phyloP scores from a whole-genome alignment of 2,113 vertebrate genomes.

The Emydura subglobosa region DNA sequence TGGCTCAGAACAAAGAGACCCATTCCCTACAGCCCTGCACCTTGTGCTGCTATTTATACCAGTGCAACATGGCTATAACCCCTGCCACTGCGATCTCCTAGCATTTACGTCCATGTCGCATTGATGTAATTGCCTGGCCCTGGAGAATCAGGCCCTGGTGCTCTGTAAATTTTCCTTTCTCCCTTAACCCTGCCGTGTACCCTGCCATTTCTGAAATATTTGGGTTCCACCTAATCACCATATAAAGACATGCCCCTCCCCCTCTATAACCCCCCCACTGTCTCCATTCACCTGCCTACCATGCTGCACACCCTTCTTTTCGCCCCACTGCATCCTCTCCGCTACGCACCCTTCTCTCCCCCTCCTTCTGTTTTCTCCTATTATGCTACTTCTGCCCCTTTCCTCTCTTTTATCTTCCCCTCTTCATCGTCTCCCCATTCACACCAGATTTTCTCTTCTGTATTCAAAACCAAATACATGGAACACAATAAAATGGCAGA shows the following conservation, averaged over 20 bases:
- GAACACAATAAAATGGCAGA: neutral
- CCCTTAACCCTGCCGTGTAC: neutral
- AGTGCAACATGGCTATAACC: neutral
- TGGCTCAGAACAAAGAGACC: neutral
- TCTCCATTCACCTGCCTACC: neutral
- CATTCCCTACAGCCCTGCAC: neutral
- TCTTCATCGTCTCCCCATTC: neutral
- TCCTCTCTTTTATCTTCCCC: neutral
- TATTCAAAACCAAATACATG: neutral
- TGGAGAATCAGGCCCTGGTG: neutral
- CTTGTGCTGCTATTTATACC: neutral
- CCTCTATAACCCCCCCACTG: accelerated
- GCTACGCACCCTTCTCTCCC: neutral
- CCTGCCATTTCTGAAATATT: neutral
- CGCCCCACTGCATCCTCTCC: neutral
- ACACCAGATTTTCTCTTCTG: neutral
- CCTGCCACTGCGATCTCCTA: neutral
- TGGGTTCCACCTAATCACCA: neutral
- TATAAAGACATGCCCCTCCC: neutral
- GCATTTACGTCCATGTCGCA: too few species aligned
- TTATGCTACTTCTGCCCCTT: neutral
- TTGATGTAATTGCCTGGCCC: neutral
- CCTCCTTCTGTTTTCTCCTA: neutral
- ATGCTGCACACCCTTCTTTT: neutral
- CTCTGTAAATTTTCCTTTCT: neutral